Conservation (phyloP, 2,888 invertebrate species). For the Acrobasis suavella region DNA sequence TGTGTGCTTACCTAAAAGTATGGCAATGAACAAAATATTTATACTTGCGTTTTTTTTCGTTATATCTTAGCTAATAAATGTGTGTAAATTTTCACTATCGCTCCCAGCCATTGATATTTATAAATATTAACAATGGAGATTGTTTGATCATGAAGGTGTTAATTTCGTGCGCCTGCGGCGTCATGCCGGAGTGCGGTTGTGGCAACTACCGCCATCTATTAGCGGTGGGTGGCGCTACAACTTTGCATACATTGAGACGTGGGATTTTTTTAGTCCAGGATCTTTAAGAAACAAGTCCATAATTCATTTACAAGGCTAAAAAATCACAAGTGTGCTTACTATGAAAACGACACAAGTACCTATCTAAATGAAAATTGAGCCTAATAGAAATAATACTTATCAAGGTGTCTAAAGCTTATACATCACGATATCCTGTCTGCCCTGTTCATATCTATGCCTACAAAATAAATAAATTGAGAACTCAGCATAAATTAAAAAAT, state of each 20-base stretch:
- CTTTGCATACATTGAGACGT: not conserved
- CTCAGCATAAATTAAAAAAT: conserved; percentile 35
- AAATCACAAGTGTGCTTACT: too few species aligned
- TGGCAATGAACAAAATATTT: too few species aligned
- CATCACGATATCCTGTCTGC: not conserved
- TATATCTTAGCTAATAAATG: not conserved
- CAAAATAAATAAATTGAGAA: conserved; percentile 36
- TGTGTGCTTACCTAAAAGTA: too few species aligned
- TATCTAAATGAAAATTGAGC: too few species aligned
- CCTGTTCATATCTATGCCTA: not conserved
- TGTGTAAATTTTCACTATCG: not conserved
- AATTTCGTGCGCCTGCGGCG: conserved; percentile 11
- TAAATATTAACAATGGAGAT: conserved; percentile 10
- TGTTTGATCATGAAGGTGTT: conserved; percentile 14
- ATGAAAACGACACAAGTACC: too few species aligned
- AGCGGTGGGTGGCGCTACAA: not conserved
- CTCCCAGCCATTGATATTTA: not conserved
- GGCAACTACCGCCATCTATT: conserved; percentile 10
- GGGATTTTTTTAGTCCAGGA: not conserved
- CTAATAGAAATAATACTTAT: too few species aligned
- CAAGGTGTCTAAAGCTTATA: too few species aligned
- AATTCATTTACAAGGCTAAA: too few species aligned
- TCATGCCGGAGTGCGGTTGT: not conserved
- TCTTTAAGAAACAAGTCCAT: too few species aligned
- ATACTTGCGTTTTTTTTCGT: not conserved